Base-by-base conservation (phyloP, 2,888 invertebrate genomes). In the Chrysomela aeneicollis region DNA sequence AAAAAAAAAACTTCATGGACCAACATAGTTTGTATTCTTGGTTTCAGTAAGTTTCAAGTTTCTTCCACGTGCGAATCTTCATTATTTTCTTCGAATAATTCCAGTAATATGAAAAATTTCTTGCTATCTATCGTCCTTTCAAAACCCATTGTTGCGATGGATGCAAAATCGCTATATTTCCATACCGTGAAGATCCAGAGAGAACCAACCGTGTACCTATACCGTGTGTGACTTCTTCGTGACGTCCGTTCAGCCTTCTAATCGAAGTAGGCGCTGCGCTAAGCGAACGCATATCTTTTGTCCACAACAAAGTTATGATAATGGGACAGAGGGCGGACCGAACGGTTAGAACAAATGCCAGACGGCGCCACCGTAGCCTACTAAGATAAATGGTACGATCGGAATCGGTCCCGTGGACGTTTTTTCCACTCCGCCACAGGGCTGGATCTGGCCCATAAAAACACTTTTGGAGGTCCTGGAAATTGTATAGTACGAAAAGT, bases 331-430 rank as follows among this genome's bases (percentile, higher is more conserved):
- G 74, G 76, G 75, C 75, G 73, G 73, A 71, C 66, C 72, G 66
- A 71, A 71, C 71, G 73, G 73, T 74, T 75, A 73, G 74, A 75
- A 75, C 76, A 76, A 75, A 76, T 75, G 73, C 74, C 75, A 74
- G 74, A 74, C 74, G 75, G 75, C 75, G 75, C 75, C 75, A 75
- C 74, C 72, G 72, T 70, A 71, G 72, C 74, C 73, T 70, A 70
- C 72, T 67, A 71, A 74, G 75, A 76, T 76, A 74, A 75, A 75
- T 73, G 74, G 71, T 72, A 67, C 67, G 70, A 70, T 68, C 67
- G 63, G 64, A 66, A 67, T 66, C 67, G 66, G 63, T 57, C 61
- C 62, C 63, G 57, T 53, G 46, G 61, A 46, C 52, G 60, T 61
- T 67, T 64, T 61, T 51, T 64, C 58, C 15, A 19, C 55, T 26